Base-by-base conservation (phyloP, 2,888 invertebrate genomes). In the Sicus ferrugineus region DNA sequence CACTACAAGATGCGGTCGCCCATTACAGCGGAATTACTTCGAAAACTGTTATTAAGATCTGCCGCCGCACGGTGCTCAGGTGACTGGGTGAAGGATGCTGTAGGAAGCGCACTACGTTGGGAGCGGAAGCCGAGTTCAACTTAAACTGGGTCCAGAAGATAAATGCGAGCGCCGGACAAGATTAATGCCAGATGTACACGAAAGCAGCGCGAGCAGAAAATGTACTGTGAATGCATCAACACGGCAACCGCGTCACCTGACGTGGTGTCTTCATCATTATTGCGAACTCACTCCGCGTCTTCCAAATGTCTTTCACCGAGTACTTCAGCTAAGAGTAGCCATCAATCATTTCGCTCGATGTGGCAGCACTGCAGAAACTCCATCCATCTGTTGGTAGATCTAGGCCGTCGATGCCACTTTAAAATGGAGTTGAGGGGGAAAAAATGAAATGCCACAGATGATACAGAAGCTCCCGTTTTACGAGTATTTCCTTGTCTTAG, bases 321-420 rank as follows among this genome's bases (percentile, higher is more conserved):
- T 65, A 70, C 69, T 72, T 70, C 61, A 68, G 58, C 61, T 70
- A 72, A 70, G 68, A 72, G 67, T 68, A n/a, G 26, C 69, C 69
- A 72, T 72, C 72, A 72, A 72, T 72, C 72, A 72, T 67, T 70
- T 69, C 58, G 52, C 62, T 56, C 34, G 56, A 48, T 54, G 52
- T 56, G 54, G 56, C 65, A 66, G 38, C 65, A 66, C 65, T 54
- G 65, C 9, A 38, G 26, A 31, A n/a, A n/a, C n/a, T 42, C 42
- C 42, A 42, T 1, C 42, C 42, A 3, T 42, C n/a, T 7, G 42
- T 42, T 42, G 14, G 9, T 42, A 4, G 42, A 1, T 42, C 16
- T 1, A n/a, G 4, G 42, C 42, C n/a, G 42, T 16, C 14, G 2
- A 14, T 34, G 34, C n/a, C 2, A n/a, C 16, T 42, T 42, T 42